These are phyloP conservation scores for Pomacea maculata DNA, from an alignment of 1,140 invertebrate species.

Conservation along the genomic window DNA sequence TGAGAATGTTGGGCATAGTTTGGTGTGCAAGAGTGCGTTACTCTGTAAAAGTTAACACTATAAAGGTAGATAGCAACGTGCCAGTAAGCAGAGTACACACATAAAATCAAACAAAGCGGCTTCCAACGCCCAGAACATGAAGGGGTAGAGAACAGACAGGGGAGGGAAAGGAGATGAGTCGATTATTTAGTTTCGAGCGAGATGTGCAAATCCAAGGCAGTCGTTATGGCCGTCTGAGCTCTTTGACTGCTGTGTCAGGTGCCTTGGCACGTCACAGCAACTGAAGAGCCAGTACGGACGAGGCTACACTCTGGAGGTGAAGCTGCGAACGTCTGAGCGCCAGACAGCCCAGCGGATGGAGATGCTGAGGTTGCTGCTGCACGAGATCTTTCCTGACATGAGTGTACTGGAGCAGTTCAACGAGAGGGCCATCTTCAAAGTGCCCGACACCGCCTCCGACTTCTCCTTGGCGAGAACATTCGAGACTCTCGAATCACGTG, in stretches of 20 bases:
- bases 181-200: too few species aligned
- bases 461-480: slow-evolving; percentile 8
- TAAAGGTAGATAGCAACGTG: too few species aligned
- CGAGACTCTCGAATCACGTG: slow-evolving; percentile 13
- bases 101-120: too few species aligned
- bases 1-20: too few species aligned
- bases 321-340: background rate
- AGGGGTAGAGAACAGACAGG: too few species aligned
- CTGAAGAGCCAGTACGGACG: slow-evolving; percentile 3
- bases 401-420: slow-evolving; percentile 8
- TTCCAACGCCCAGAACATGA: too few species aligned
- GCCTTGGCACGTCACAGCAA: slow-evolving; percentile 8
- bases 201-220: too few species aligned
- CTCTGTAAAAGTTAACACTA: too few species aligned
- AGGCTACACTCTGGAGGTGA: slow-evolving; percentile 16
- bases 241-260: background rate
- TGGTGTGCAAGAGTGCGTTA: too few species aligned
- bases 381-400: slow-evolving; percentile 16
- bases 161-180: too few species aligned
- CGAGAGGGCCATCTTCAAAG: slow-evolving; percentile 2
- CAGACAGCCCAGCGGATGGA: slow-evolving; percentile 1
- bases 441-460: background rate
- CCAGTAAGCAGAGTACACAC: too few species aligned
- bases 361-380: slow-evolving; percentile 11
- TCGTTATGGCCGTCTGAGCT: too few species aligned